Percentiles rank a stretch among this genome's conserved stretches.
Evolutionary conservation across 53 echinoderm and acorn worm genomes (phyloP).

Genomic region (Paracentrotus lividus): DNA sequence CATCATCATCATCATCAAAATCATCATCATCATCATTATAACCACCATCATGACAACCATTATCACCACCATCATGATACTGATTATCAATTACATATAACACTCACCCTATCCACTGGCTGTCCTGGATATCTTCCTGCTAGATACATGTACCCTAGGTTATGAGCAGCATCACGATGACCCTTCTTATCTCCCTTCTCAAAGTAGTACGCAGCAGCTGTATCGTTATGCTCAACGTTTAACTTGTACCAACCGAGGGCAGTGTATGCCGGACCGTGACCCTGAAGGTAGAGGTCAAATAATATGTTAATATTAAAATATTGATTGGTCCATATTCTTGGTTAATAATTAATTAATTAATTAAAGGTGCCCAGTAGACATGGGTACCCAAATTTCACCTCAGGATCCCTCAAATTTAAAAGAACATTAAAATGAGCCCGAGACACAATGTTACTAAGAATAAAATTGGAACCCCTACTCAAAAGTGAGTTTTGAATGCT

Average conservation of each 20-base stretch:
- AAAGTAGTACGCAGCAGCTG: constrained; percentile 82
- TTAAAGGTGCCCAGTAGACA: too few species aligned
- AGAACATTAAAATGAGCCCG: too few species aligned
- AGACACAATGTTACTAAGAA: too few species aligned
- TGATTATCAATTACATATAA: background rate
- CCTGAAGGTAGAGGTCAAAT: constrained; percentile 67
- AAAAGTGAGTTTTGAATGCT: too few species aligned
- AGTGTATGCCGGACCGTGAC: constrained; percentile 92
- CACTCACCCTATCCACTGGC: constrained; percentile 78
- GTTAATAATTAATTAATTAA: too few species aligned
- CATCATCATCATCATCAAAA: background rate
- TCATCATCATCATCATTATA: background rate
- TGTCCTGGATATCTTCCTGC: constrained; percentile 88
- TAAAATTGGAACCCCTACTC: too few species aligned
- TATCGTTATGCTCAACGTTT: constrained; percentile 77
- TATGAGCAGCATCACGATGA: constrained; percentile 92
- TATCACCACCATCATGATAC: background rate
- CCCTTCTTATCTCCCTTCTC: constrained; percentile 86
- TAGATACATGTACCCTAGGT: constrained; percentile 87
- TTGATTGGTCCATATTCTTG: too few species aligned
- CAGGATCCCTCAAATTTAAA: too few species aligned
- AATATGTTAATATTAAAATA: background rate
- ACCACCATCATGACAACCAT: too few species aligned
- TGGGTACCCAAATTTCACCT: too few species aligned
- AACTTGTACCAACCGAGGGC: constrained; percentile 94